Evolutionary conservation across 2,797 vertebrate genomes (phyloP).

Genomic region (Enteromius anoplus): DNA sequence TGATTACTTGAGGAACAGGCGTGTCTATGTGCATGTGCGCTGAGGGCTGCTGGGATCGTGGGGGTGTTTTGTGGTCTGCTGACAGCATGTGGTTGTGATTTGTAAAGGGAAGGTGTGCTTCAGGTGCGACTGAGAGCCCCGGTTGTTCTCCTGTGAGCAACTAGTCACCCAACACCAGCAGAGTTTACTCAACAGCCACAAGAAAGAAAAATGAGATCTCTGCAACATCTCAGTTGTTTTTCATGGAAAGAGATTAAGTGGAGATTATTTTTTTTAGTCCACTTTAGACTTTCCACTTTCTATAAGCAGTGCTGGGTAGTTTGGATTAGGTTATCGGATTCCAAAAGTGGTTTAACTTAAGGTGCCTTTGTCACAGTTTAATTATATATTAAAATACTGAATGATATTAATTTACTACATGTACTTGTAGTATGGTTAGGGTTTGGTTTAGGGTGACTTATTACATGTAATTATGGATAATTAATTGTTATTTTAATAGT

Average conservation of each 20-base stretch:
- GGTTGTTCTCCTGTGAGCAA: constrained; percentile 29
- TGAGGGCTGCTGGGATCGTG: constrained; percentile 50
- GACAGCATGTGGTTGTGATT: constrained; percentile 72
- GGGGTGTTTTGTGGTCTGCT: constrained; percentile 61
- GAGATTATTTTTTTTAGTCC: neutral
- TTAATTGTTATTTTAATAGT: no score
- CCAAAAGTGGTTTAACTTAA: neutral
- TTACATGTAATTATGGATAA: no score
- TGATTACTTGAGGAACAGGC: constrained; percentile 59
- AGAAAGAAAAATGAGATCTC: neutral
- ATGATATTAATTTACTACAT: no score
- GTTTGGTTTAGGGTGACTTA: no score
- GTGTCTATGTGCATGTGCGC: constrained; percentile 30
- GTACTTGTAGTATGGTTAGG: no score
- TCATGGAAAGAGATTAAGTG: neutral
- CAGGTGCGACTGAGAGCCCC: constrained; percentile 61
- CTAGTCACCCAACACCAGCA: constrained; percentile 52
- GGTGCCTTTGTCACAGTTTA: no score
- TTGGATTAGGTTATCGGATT: neutral
- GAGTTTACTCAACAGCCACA: constrained; percentile 29
- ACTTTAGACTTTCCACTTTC: neutral
- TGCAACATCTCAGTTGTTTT: neutral
- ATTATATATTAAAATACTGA: no score
- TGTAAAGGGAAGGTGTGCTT: constrained; percentile 70
- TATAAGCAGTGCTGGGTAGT: neutral